These are phyloP conservation scores for Nestor notabilis DNA, from an alignment of 2,113 vertebrate species.

Conservation along the genomic window DNA sequence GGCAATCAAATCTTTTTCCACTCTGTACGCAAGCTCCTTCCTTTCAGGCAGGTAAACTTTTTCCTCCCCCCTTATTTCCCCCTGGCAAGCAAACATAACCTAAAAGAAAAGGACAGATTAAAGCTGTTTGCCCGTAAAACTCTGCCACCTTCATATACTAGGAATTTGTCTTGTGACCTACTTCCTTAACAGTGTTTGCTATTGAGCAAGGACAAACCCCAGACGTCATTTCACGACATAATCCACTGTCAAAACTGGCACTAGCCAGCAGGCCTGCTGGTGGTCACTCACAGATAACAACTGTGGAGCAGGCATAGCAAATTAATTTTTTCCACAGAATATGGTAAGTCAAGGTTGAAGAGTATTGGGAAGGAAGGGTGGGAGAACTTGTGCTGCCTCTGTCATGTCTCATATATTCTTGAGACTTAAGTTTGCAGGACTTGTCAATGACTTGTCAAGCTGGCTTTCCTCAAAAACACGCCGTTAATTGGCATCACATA, in stretches of 20 bases:
- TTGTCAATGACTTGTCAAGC: constrained; percentile 50
- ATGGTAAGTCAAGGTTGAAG: constrained; percentile 48
- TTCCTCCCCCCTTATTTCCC: not conserved
- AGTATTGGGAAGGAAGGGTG: constrained; percentile 47
- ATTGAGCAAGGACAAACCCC: constrained; percentile 51
- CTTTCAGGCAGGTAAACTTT: constrained; percentile 36
- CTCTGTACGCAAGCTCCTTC: constrained; percentile 6
- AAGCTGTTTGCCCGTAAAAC: constrained; percentile 35
- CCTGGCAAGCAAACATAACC: constrained; percentile 28
- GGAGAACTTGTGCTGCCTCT: constrained; percentile 31
- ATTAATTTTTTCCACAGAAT: constrained; percentile 34
- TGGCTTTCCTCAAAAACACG: not conserved
- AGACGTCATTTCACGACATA: constrained; percentile 40
- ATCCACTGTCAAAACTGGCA: constrained; percentile 62
- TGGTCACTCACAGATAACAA: constrained; percentile 56
- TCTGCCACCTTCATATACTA: not conserved
- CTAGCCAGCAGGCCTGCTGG: constrained; percentile 66
- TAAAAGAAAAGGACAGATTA: constrained; percentile 31
- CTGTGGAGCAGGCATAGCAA: constrained; percentile 29
- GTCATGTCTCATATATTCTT: constrained; percentile 33
- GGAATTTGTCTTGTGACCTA: constrained; percentile 27
- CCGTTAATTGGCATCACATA: not conserved
- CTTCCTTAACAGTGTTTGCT: constrained; percentile 37
- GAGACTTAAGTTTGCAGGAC: not conserved
- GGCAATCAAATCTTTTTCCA: constrained; percentile 12